Percentiles rank a stretch among this genome's conserved stretches.
Evolutionary conservation across 2,113 vertebrate species (phyloP).

Genomic region (Brachypteracias leptosomus): DNA sequence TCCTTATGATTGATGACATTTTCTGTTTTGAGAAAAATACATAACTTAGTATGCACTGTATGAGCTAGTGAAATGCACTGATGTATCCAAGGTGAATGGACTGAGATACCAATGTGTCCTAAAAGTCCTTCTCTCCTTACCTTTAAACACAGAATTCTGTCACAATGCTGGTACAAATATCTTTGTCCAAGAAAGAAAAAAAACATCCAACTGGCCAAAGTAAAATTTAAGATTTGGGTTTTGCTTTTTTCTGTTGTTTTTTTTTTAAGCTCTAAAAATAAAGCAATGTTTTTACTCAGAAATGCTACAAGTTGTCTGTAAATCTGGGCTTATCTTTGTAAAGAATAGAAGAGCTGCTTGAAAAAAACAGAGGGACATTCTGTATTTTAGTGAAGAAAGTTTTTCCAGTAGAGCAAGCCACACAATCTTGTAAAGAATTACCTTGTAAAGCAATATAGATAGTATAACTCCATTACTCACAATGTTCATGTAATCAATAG

Average conservation of each 20-base stretch:
- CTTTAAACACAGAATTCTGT: neutral
- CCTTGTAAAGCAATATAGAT: neutral
- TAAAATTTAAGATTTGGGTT: neutral
- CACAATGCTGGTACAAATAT: neutral
- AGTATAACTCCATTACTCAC: neutral
- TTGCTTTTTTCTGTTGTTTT: neutral
- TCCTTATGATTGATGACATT: constrained; percentile 95
- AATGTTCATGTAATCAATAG: neutral
- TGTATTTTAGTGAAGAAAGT: neutral
- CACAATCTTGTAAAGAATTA: neutral
- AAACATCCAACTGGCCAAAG: neutral
- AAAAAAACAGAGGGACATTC: neutral
- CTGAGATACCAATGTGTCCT: neutral
- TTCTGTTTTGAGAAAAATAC: constrained; percentile 80
- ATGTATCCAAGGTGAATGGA: neutral
- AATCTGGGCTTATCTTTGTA: neutral
- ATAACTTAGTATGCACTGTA: neutral
- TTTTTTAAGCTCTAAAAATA: neutral
- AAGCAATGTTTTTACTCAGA: neutral
- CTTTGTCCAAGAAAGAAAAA: neutral
- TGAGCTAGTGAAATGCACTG: neutral
- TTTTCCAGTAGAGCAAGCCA: neutral
- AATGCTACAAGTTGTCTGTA: neutral
- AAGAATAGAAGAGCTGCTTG: neutral
- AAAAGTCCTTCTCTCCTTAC: neutral